A percentile compares a stretch with the other conserved stretches of the same genome.
Conservation (phyloP, 2,888 invertebrate species). For the Drosophila pseudotalamancana region DNA sequence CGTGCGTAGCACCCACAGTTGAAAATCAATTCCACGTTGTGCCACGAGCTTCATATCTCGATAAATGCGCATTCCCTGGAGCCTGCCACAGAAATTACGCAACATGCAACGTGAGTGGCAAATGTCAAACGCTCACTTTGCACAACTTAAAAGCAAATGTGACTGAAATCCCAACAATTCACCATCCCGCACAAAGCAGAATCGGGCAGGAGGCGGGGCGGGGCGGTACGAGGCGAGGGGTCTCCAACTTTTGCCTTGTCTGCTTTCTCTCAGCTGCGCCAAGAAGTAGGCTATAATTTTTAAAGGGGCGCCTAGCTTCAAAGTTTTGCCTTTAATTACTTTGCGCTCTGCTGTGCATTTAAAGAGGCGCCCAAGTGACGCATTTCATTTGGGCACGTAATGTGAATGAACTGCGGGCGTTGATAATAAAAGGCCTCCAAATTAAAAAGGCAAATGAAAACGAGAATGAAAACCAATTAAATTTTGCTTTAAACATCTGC, state of each 20-base stretch:
- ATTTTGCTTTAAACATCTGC: conserved; percentile 58
- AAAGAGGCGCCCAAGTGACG: conserved; percentile 35
- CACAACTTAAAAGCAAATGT: conserved; percentile 27
- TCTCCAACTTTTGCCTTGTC: conserved; percentile 9
- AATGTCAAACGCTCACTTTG: conserved; percentile 29
- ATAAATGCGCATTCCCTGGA: conserved; percentile 40
- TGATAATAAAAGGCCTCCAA: conserved; percentile 41
- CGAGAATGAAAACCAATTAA: conserved; percentile 62
- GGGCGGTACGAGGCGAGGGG: too few species aligned
- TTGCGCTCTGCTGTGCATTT: conserved; percentile 46
- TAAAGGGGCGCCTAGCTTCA: background rate
- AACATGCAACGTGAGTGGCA: conserved; percentile 41
- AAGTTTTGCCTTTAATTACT: conserved; percentile 63
- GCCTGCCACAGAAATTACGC: conserved; percentile 49
- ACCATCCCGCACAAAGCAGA: background rate
- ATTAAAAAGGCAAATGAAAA: conserved; percentile 23
- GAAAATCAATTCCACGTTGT: conserved; percentile 53
- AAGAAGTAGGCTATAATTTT: conserved; percentile 5
- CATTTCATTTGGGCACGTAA: conserved; percentile 58
- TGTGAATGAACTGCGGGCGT: conserved; percentile 45
- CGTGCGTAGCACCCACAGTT: conserved; percentile 17
- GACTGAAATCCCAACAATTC: too few species aligned
- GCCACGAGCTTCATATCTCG: conserved; percentile 6
- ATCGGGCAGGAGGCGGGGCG: too few species aligned
- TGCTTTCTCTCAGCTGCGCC: background rate